These are phyloP conservation scores for Scyliorhinus canicula DNA, from an alignment of 2,797 vertebrate genomes.

Conservation along the genomic window DNA sequence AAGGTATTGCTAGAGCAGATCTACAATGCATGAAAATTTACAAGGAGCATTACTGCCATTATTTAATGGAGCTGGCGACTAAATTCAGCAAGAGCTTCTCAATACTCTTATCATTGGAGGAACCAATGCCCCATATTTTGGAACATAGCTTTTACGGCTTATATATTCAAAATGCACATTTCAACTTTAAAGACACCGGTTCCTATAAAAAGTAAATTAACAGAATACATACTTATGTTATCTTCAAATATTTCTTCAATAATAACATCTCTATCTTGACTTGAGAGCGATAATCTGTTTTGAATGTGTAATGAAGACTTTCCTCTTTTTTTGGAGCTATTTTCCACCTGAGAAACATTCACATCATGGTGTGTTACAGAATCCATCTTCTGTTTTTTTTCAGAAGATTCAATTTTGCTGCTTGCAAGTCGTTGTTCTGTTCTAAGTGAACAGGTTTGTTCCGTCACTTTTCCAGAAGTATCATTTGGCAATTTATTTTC, in stretches of 20 bases:
- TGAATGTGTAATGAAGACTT: neutral
- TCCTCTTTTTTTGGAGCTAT: neutral
- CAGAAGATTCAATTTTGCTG: neutral
- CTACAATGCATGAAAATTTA: neutral
- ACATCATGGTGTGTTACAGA: neutral
- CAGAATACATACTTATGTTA: constrained; percentile 52
- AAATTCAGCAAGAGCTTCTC: neutral
- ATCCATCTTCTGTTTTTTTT: constrained; percentile 13
- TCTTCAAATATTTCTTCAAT: constrained; percentile 65
- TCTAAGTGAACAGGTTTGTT: neutral
- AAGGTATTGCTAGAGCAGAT: neutral
- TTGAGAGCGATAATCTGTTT: neutral
- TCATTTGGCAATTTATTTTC: neutral
- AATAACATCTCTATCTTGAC: constrained; percentile 62
- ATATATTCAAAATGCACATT: neutral
- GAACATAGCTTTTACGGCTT: too few species aligned
- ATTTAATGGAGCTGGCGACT: neutral
- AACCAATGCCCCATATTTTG: neutral
- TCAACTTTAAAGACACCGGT: neutral
- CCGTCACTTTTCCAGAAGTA: neutral
- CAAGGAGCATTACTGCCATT: neutral
- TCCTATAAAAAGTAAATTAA: neutral
- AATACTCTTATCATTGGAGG: neutral
- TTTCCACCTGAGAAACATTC: neutral
- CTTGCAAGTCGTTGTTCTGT: neutral